Evolutionary conservation across 2,113 vertebrate genomes (phyloP).

Genomic region (Formicarius rufipectus): DNA sequence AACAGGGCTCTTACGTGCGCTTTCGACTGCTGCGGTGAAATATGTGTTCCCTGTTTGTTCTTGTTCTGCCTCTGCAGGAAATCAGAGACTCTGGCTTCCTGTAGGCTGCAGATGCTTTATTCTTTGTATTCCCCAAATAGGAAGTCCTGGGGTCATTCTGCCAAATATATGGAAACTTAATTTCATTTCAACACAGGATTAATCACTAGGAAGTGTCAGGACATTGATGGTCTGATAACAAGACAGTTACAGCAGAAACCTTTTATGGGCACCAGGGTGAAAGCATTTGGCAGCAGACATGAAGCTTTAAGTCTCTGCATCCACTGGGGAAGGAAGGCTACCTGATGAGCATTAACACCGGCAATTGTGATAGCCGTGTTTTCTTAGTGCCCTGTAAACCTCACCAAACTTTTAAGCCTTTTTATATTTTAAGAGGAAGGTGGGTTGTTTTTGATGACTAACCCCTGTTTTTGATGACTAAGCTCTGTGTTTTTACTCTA

Average conservation of each 20-base stretch:
- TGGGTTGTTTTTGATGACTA: slow-evolving; percentile 56
- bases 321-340: slow-evolving; percentile 30
- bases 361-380: neutral
- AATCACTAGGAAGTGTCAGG: slow-evolving; percentile 60
- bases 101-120: slow-evolving; percentile 44
- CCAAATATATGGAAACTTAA: slow-evolving; percentile 54
- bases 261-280: slow-evolving; percentile 52
- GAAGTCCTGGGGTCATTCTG: slow-evolving; percentile 52
- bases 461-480: slow-evolving; percentile 56
- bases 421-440: slow-evolving; percentile 33
- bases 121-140: slow-evolving; percentile 66
- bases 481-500: slow-evolving; percentile 24
- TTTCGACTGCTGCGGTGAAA: neutral
- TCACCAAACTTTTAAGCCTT: slow-evolving; percentile 11
- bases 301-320: neutral
- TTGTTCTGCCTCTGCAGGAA: slow-evolving; percentile 66
- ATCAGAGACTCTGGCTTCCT: slow-evolving; percentile 70
- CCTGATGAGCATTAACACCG: slow-evolving; percentile 42
- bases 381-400: slow-evolving; percentile 10
- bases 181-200: slow-evolving; percentile 47
- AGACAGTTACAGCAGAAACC: slow-evolving; percentile 56
- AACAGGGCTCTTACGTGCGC: slow-evolving; percentile 36
- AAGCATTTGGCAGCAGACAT: slow-evolving; percentile 7
- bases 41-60: slow-evolving; percentile 63
- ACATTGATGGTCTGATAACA: slow-evolving; percentile 18